Evolutionary conservation across 1,140 invertebrate species (phyloP), one percentile per base, ranked within the genome.

Genomic region (fruit fly (Drosophila melanogaster)): DNA sequence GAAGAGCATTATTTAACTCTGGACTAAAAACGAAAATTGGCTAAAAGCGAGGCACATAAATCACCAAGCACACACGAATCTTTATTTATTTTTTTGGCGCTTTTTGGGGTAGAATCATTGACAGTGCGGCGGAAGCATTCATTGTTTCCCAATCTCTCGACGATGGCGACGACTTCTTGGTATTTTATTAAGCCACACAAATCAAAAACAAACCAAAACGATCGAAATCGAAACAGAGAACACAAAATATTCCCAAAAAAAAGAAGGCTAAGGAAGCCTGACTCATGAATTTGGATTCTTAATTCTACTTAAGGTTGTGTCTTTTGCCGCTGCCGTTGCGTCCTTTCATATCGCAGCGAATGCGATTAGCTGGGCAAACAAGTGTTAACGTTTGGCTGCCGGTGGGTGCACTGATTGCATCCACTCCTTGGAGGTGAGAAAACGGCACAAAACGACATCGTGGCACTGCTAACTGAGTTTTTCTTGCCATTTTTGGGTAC

Each of bases 141-240:
- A 89, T 89, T 89, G 84, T 89, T 89, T 89, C 72, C 79, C 84
- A 89, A 89, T 87, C 69, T 65, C 37, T 57, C 73, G 65, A 70
- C 75, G 79, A 41, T 71, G 74, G 35, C 69, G 69, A 70, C 67
- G 75, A 79, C 79, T 89, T 89, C 84, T 89, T 60, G 84, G 84
- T 89, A 89, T 89, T 89, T 89, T 87, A 89, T 89, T 87, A 89
- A 87, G 83, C 84, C 84, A 89, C 84, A 87, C 84, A 87, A 83
- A 89, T 89, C 76, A 87, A 84, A 87, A 86, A 65, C 30, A 77
- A 86, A 77, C 43, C 64, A 43, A 61, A 58, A 58, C 33, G 59
- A 65, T 64, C 55, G 50, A 46, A 49, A 57, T 24, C 11, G 46
- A 55, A 58, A 41, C 37, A 6, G 66, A 26, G 51, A 41, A n/a